Evolutionary conservation across 2,113 vertebrate genomes (phyloP), one percentile per base, ranked within the genome.

Genomic region (Clarias gariepinus): DNA sequence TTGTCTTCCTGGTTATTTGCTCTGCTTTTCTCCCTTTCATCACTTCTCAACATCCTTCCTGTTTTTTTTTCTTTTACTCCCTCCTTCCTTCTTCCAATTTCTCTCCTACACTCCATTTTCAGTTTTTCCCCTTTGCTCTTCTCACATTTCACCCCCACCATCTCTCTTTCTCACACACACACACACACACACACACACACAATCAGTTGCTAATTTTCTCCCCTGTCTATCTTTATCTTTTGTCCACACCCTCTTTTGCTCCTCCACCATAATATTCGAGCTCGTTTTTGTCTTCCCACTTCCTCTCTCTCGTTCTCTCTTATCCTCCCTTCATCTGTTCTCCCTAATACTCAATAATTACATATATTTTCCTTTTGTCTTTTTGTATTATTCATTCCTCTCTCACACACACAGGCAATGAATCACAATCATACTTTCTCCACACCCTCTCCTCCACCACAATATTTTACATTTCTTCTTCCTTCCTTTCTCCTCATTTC

Each of bases 241-340:
- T 30, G 12, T 76, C 74, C 74, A 78, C 52, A 78, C 30, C 30
- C 11, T 84, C 68, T 61, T 58, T 58, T 73, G 36, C 69, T 25
- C 1, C 66, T 58, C 86, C 91, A 90, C 90, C 88, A 91, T 91
- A 47, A 77, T 6, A 53, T 28, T n/a, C 19, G n/a, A 7, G 3
- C 25, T 33, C 10, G 47, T 3, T 30, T 69, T 69, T 33, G 11
- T 10, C 10, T 74, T 73, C 19, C 15, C 19, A 33, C 63, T 41
- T 25, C 5, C 21, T 21, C 10, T 74, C 30, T 57, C 10, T 12
- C 63, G 9, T 5, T 18, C 25, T 30, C 41, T 18, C 53, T 57
- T 30, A 18, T 53, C 7, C 52, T 30, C 77, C 36, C 3, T 52
- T 47, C 19, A 33, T 71, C 68, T 47, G 33, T 41, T 23, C 36